A percentile compares a stretch with the other conserved stretches of the same genome.
Conservation (phyloP, 2,113 vertebrate genomes). For the Amazona guildingii region DNA sequence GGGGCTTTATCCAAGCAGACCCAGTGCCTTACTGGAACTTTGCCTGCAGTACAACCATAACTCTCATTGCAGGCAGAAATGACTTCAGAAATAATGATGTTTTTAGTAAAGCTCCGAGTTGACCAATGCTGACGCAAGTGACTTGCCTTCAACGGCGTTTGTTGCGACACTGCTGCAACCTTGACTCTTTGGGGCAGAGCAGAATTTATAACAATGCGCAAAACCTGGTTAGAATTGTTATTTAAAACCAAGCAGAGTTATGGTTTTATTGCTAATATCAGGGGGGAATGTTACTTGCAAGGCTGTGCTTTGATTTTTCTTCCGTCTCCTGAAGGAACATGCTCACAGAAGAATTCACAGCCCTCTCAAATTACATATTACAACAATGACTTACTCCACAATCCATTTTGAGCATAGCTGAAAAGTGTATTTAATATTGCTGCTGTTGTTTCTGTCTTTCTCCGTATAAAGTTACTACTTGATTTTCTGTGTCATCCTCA, state of each 20-base stretch:
- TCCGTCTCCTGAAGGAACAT: conserved; percentile 17
- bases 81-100: background rate
- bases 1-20: background rate
- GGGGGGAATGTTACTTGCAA: conserved; percentile 7
- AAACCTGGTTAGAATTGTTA: conserved; percentile 7
- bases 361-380: conserved; percentile 49
- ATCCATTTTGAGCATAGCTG: conserved; percentile 33
- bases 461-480: conserved; percentile 40
- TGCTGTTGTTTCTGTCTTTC: conserved; percentile 43
- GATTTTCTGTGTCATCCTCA: conserved; percentile 47
- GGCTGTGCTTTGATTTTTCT: conserved; percentile 51
- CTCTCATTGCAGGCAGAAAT: background rate
- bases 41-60: background rate
- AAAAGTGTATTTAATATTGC: conserved; percentile 44
- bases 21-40: background rate
- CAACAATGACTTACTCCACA: conserved; percentile 40
- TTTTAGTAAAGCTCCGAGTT: background rate
- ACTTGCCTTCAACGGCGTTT: background rate
- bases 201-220: conserved; percentile 3
- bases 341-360: conserved; percentile 46
- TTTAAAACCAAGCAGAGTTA: conserved; percentile 11
- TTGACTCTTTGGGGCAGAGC: background rate
- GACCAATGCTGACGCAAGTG: background rate
- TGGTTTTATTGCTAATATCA: conserved; percentile 37
- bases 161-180: background rate